phyloP scores from a whole-genome alignment of 2,113 vertebrate genomes.

The Oryctolagus cuniculus region DNA sequence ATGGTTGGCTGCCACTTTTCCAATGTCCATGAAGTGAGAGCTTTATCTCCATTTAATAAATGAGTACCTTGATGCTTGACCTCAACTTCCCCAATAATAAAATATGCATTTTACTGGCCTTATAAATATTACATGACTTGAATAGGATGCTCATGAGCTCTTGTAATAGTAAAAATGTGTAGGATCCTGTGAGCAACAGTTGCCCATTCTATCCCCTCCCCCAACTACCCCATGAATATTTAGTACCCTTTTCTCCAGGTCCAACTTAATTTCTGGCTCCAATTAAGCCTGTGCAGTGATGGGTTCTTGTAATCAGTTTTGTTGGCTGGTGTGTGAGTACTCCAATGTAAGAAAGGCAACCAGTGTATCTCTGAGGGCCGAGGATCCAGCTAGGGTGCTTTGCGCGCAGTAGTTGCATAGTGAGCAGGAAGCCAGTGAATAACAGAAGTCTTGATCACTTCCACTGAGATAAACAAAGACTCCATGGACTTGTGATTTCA shows the following conservation, averaged over 20 bases:
- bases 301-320: background rate
- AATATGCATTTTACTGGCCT: no score
- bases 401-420: background rate
- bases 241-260: background rate
- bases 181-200: background rate
- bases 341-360: background rate
- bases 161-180: background rate
- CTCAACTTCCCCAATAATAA: background rate
- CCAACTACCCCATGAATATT: no score
- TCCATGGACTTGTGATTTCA: background rate
- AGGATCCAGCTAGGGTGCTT: background rate
- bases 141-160: background rate
- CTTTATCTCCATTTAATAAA: background rate
- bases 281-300: fast-evolving
- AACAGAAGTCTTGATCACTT: background rate
- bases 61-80: background rate
- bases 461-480: background rate
- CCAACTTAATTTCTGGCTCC: background rate
- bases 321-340: background rate
- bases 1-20: background rate
- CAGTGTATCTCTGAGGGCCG: background rate
- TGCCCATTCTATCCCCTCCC: background rate
- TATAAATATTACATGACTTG: background rate
- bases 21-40: background rate
- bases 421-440: background rate